Percentiles rank a stretch among this genome's conserved stretches.
phyloP scores from a whole-genome alignment of 1,140 invertebrate species.

The Pantala flavescens region DNA sequence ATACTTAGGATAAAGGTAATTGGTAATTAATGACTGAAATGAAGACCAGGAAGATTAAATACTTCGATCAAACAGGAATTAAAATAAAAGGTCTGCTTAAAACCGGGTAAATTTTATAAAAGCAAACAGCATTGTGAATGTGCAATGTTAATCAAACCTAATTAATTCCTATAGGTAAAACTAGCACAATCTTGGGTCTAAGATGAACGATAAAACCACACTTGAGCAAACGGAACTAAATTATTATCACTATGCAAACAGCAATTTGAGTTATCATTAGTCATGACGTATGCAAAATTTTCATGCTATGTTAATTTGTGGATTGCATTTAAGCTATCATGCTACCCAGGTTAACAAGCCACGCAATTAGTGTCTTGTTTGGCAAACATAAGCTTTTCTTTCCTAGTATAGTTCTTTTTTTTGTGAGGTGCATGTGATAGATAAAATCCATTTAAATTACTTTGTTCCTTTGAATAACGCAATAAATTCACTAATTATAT shows the following conservation, averaged over 20 bases:
- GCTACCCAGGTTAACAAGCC: neutral
- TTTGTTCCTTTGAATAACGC: no score
- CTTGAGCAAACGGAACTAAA: neutral
- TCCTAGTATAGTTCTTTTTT: no score
- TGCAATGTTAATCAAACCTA: neutral
- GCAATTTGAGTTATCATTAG: neutral
- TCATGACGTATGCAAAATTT: neutral
- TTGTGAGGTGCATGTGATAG: no score
- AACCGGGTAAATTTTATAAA: neutral
- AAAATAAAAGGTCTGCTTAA: neutral
- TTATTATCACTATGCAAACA: neutral
- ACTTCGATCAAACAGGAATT: no score
- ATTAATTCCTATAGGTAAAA: neutral
- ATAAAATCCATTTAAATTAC: no score
- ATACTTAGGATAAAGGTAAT: no score
- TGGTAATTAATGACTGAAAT: no score
- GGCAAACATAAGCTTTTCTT: no score
- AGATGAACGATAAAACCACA: neutral
- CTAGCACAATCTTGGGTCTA: neutral
- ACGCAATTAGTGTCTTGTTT: neutral
- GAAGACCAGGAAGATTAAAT: no score
- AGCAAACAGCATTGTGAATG: neutral
- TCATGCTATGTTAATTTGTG: neutral
- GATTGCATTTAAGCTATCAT: neutral
- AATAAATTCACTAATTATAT: no score